Base-by-base conservation (phyloP, 2,113 vertebrate genomes). In the Microtus oregoni region DNA sequence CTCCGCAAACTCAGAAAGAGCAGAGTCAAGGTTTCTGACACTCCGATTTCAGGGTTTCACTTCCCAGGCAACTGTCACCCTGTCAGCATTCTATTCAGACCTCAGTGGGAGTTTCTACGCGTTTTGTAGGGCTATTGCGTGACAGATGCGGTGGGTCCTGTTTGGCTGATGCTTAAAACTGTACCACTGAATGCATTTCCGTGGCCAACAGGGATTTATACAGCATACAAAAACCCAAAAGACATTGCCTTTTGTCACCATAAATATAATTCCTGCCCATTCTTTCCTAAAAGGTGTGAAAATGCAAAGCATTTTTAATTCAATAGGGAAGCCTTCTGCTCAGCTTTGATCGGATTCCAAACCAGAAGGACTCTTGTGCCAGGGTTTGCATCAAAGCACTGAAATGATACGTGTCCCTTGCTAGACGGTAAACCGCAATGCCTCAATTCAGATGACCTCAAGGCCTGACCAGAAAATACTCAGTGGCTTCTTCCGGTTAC, bases 361-460 rank as follows among this genome's bases (percentile, higher is more conserved):
- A 87, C 94, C 97, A 97, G 89, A 95, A 92, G 85, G 96, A 93
- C 90, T 93, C 96, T 96, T 92, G 94, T 93, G 65, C 44, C 92
- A 70, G 78, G 75, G 88, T 90, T 96, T 95, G 92, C 87, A 97
- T 87, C 93, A 92, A 96, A 97, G 95, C 5, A 0, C 88, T 94
- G 94, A 96, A 97, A 97, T 97, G 96, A 97, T 95, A 81, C 32
- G 93, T 92, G 86, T 86, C 63, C 85, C 30, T 94, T 95, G 82
- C 96, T 95, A 81, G 96, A 86, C 92, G 82, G 86, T 86, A 89
- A 96, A 96, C 97, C 96, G 0, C 96, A 97, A 44, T 82, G 55
- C 89, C 89, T 94, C 93, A 65, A 95, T 97, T 95, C 92, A 92
- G 82, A 97, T 94, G 92, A 96, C 96, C 96, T 97, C 95, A 97